These are phyloP conservation scores for Hemitrygon akajei DNA, from an alignment of 2,797 vertebrate species.

Conservation along the genomic window DNA sequence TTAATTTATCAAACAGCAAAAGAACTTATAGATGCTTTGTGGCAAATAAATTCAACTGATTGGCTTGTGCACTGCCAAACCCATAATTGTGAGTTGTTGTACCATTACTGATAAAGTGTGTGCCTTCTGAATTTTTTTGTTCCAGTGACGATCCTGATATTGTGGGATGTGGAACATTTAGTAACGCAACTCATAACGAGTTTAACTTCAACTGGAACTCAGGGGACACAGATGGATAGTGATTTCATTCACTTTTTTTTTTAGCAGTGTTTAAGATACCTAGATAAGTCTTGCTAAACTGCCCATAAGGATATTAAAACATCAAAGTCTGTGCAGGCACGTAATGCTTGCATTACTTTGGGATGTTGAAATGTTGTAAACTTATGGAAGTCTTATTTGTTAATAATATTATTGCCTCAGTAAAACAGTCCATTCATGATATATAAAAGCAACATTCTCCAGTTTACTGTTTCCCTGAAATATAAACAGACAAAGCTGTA, in stretches of 20 bases:
- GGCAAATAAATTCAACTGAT: neutral
- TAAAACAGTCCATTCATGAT: neutral
- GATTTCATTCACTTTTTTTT: neutral
- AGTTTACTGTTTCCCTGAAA: neutral
- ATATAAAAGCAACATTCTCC: neutral
- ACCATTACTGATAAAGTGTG: neutral
- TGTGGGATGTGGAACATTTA: neutral
- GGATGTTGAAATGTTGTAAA: neutral
- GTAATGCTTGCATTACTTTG: neutral
- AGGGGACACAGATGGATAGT: neutral
- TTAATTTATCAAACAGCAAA: neutral
- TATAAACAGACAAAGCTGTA: no score
- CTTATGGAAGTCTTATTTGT: neutral
- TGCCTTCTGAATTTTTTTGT: neutral
- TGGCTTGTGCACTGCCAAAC: neutral
- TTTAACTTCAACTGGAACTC: neutral
- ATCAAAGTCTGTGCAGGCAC: neutral
- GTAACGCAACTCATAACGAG: neutral
- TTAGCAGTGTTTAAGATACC: neutral
- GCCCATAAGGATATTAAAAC: neutral
- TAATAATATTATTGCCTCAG: neutral
- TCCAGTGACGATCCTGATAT: neutral
- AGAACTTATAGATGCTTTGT: constrained; percentile 4
- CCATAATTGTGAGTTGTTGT: no score
- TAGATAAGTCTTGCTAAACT: neutral